phyloP scores from a whole-genome alignment of 2,797 vertebrate species.

The Pipistrellus pipistrellus region DNA sequence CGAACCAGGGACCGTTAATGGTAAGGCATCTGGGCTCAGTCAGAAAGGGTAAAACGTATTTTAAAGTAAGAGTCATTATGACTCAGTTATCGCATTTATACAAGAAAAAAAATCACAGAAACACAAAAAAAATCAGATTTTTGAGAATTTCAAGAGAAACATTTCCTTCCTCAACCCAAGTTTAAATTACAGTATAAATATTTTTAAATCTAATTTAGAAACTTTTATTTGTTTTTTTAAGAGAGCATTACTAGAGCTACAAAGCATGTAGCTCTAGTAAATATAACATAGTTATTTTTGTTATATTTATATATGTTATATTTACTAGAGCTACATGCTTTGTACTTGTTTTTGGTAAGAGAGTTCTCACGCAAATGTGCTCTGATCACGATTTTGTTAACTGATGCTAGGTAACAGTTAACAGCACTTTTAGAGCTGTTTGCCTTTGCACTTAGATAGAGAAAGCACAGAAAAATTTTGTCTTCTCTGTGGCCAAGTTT shows the following conservation, averaged over 20 bases:
- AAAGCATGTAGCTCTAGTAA: no score
- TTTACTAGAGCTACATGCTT: not conserved
- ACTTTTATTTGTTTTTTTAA: not conserved
- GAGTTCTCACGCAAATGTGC: not conserved
- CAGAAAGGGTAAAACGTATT: slow-evolving; percentile 30
- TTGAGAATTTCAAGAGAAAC: slow-evolving; percentile 46
- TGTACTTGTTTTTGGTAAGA: not conserved
- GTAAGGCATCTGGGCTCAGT: not conserved
- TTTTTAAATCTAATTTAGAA: slow-evolving; percentile 1
- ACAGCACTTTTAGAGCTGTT: not conserved
- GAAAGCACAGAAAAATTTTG: not conserved
- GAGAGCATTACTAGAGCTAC: not conserved
- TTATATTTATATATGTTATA: no score
- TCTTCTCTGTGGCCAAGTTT: slow-evolving; percentile 37
- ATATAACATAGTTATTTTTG: no score
- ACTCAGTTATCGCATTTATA: not conserved
- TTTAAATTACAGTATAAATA: slow-evolving; percentile 46
- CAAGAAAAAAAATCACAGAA: not conserved
- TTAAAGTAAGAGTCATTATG: slow-evolving; percentile 21
- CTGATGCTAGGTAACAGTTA: not conserved
- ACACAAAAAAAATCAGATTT: slow-evolving; percentile 60
- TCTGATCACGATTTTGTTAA: slow-evolving; percentile 3
- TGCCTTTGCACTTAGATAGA: not conserved
- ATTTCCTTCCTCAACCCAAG: not conserved
- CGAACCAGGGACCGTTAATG: not conserved